Evolutionary conservation across 2,797 vertebrate species (phyloP).

Genomic region (Paedocypris micromegethes): DNA sequence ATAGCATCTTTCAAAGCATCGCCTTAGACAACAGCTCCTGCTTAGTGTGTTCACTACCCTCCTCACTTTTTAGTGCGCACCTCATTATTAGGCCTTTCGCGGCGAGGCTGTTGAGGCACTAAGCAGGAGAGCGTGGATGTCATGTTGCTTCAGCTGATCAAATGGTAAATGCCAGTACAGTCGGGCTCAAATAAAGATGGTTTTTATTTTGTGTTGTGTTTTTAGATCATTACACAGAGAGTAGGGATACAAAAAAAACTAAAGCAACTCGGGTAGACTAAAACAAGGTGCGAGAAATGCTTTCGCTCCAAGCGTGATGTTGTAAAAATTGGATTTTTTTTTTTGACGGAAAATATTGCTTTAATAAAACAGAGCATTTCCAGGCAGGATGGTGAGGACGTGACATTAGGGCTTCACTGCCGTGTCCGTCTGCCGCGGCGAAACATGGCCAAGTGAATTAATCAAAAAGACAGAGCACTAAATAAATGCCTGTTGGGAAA

Average conservation of each 20-base stretch:
- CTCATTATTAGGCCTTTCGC: constrained; percentile 35
- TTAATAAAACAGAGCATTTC: constrained; percentile 45
- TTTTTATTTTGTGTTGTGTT: constrained; percentile 8
- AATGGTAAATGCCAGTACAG: constrained; percentile 36
- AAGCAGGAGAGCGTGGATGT: constrained; percentile 15
- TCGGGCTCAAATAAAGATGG: constrained; percentile 35
- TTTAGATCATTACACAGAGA: background rate
- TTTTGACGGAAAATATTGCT: constrained; percentile 48
- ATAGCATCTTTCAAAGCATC: constrained; percentile 40
- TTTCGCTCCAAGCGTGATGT: constrained; percentile 39
- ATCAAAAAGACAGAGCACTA: constrained; percentile 6
- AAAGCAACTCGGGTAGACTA: constrained; percentile 41
- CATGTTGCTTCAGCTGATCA: constrained; percentile 25
- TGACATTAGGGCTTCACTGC: constrained; percentile 33
- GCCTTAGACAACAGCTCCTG: constrained; percentile 34
- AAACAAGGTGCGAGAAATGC: constrained; percentile 36
- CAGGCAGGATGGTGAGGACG: constrained; percentile 39
- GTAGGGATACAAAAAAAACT: constrained; percentile 38
- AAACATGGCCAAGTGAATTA: background rate
- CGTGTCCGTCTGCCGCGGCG: constrained; percentile 1
- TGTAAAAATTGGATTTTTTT: constrained; percentile 53
- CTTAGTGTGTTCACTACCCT: constrained; percentile 11
- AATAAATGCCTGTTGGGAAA: constrained; percentile 5
- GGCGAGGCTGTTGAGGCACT: constrained; percentile 21
- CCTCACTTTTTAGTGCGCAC: constrained; percentile 22